These are phyloP conservation scores for Zosterops pallidus DNA, from an alignment of 2,113 vertebrate genomes.

Conservation along the genomic window DNA sequence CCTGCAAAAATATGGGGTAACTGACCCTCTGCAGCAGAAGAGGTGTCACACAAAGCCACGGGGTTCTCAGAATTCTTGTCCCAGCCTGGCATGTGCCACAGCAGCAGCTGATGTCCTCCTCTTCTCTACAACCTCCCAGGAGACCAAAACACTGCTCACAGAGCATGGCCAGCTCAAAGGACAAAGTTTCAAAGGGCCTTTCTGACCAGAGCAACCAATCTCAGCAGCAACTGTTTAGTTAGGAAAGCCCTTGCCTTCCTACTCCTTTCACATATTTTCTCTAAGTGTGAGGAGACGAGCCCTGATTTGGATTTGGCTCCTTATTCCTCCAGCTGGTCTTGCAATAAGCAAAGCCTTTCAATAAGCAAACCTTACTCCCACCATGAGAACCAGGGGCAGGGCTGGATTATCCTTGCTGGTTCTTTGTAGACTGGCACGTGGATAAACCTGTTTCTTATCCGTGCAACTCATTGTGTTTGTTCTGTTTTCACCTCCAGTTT, in stretches of 20 bases:
- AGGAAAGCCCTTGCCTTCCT: background rate
- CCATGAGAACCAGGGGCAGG: background rate
- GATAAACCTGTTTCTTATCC: background rate
- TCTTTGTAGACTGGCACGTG: background rate
- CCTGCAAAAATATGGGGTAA: background rate
- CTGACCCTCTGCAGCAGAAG: background rate
- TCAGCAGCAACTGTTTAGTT: background rate
- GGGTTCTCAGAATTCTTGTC: background rate
- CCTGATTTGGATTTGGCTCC: background rate
- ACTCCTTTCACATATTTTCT: background rate
- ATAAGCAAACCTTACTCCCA: background rate
- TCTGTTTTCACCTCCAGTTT: background rate
- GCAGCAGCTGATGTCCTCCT: background rate
- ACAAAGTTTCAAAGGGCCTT: background rate
- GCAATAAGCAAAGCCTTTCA: background rate
- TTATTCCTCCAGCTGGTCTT: background rate
- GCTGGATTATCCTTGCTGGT: background rate
- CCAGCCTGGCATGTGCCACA: background rate
- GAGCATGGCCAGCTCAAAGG: background rate
- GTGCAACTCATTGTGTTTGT: background rate
- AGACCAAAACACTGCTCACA: background rate
- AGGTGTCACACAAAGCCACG: background rate
- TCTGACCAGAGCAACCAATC: background rate
- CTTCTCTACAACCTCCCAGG: background rate
- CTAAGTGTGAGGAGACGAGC: background rate